Evolutionary conservation across 2,113 vertebrate species (phyloP), one percentile per base, ranked within the genome.

Genomic region (Leucosticte australis): DNA sequence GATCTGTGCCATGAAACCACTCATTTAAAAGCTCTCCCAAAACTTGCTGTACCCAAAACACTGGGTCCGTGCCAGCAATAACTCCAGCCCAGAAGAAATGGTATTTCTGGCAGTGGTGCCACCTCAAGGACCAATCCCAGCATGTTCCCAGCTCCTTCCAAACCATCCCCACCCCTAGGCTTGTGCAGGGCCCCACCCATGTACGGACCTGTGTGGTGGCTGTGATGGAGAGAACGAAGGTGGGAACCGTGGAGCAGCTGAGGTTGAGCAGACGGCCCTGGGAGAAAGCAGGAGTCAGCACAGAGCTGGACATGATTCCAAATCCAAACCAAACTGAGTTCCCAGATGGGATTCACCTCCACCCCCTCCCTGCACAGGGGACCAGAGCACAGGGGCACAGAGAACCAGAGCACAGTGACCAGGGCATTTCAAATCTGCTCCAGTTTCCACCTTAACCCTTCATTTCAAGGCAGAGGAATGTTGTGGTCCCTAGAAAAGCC

Each of bases 161-260:
- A 84, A 87, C 30, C 7, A 0, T 33, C n/a, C 77, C 69, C 47
- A 39, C 26, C 64, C 71, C 2, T 0, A 77, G 41, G 63, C 31
- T 42, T 2, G 0, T 7, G 57, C n/a, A 8, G 77, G 13, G 23
- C 73, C 64, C 74, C 64, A n/a, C 79, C 47, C 42, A 5, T 1
- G 7, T 56, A 96, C 97, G 4, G 86, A 99, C 99, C 99, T 99
- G 99, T 74, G 99, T 99, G 39, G 99, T 99, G 68, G 99, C 99
- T 11, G 99, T 99, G 98, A 99, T 99, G 92, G 99, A 99, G 89
- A 99, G 98, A 33, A 99, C 99, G 84, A 99, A 99, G 27, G 99
- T 99, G 70, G 99, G 99, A 79, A 99, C 99, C 0, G 99, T 99
- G 94, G 99, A 99, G 96, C 99, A 99, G 98, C 99, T 99, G 96